Evolutionary conservation across 2,113 vertebrate species (phyloP), one percentile per base, ranked within the genome.

Genomic region (Tachysurus vachellii): DNA sequence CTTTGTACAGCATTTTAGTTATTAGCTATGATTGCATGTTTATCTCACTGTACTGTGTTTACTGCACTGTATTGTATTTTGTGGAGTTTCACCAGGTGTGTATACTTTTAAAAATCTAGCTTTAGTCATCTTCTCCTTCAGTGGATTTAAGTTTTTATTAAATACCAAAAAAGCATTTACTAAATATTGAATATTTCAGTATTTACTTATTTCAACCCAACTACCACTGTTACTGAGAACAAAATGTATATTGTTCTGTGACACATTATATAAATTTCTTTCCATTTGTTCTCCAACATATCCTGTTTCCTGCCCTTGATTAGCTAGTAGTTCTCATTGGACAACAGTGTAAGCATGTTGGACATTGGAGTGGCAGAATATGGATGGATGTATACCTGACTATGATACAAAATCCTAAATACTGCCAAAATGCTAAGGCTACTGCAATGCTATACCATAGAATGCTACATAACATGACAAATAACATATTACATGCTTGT

Each of bases 261-360:
- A 61, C 79, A 36, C 77, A 42, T 80, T 44, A 54, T 28, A 36
- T 36, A 36, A 36, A 36, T 44, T 61, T 36, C 61, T 59, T 80
- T 19, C 31, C 56, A 59, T 23, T 31, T 42, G 56, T 61, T 26
- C 36, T 14, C 56, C 19, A 4, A 61, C 56, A 61, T 42, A 81
- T 81, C 79, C 56, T 81, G 79, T 81, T 81, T 81, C 79, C 79
- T 81, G 79, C 56, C 16, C 26, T 61, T 61, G 56, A 61, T 61
- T 61, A 12, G 56, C 19, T 21, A 59, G 56, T 59, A 36, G 19
- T 42, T 61, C 56, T 61, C 42, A 42, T 13, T 79, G 76, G 56
- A 80, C 10, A 57, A 31, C 53, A 31, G 26, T 28, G 50, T 79
- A 23, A 76, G 10, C 77, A 80, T 80, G 54, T 31, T 80, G 11